Conservation (phyloP, 2,113 vertebrate species). For the Muntiacus muntjak region DNA sequence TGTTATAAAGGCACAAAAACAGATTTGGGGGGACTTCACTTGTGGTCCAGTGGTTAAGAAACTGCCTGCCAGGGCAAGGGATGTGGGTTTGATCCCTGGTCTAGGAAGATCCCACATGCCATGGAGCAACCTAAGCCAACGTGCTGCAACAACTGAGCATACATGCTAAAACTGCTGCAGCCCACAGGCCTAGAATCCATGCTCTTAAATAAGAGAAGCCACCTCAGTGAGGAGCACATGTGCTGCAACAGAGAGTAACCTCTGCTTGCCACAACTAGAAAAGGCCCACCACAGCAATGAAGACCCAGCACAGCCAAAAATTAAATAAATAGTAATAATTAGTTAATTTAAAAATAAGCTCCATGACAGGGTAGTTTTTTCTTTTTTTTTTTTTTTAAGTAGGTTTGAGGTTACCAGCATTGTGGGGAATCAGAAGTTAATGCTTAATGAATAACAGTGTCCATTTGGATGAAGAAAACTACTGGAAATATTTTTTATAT, state of each 20-base stretch:
- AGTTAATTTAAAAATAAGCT: not conserved
- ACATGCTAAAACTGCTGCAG: fast-evolving
- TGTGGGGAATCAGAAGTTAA: not conserved
- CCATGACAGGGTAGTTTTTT: not conserved
- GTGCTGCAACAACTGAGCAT: not conserved
- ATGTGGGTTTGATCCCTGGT: not conserved
- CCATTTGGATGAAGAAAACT: not conserved
- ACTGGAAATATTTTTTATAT: not conserved
- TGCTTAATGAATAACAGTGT: not conserved
- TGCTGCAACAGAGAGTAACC: not conserved
- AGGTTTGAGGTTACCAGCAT: not conserved
- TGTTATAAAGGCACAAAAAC: not conserved
- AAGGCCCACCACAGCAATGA: not conserved
- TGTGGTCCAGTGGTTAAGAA: not conserved
- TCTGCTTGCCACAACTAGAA: not conserved
- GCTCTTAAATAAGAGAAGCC: not conserved
- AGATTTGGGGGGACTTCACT: not conserved
- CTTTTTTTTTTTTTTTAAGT: not conserved
- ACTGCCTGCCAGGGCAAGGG: not conserved
- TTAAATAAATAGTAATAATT: not conserved
- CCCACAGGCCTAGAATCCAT: not conserved
- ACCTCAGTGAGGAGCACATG: no score
- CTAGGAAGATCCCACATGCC: not conserved
- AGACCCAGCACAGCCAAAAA: not conserved
- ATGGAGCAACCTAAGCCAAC: fast-evolving